Conservation (phyloP, 2,888 invertebrate species). For the Apantesis nais region DNA sequence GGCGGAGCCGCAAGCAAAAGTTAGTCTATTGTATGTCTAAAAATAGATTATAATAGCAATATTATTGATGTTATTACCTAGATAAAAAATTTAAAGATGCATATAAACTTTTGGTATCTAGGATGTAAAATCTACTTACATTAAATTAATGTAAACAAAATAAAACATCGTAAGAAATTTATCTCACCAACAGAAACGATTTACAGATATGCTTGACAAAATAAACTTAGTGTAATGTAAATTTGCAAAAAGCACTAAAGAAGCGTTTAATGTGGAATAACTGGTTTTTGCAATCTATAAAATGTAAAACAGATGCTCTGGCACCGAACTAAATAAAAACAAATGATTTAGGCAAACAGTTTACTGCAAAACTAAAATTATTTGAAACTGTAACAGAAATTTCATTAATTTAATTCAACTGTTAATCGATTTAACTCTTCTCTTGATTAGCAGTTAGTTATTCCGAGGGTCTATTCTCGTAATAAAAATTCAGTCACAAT, state of each 20-base stretch:
- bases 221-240: conserved; percentile 14
- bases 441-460: background rate
- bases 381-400: background rate
- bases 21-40: too few relatives aligned
- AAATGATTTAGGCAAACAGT: conserved; percentile 17
- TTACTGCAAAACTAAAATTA: conserved; percentile 3
- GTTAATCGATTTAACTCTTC: background rate
- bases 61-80: background rate
- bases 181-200: background rate
- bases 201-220: conserved; percentile 18
- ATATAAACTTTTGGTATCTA: background rate
- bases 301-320: conserved; percentile 6
- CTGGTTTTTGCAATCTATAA: conserved; percentile 27
- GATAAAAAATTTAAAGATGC: background rate
- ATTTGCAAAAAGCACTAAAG: conserved; percentile 3
- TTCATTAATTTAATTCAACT: background rate
- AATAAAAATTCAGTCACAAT: too few relatives aligned
- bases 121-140: background rate
- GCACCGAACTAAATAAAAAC: conserved; percentile 13
- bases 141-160: conserved; percentile 2
- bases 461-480: too few relatives aligned
- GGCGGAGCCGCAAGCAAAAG: too few relatives aligned
- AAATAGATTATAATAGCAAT: too few relatives aligned
- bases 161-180: conserved; percentile 3
- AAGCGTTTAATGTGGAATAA: conserved; percentile 9